Evolutionary conservation across 2,888 invertebrate species (phyloP), one percentile per base, ranked within the genome.

Genomic region (Dorcus parallelipipedus): DNA sequence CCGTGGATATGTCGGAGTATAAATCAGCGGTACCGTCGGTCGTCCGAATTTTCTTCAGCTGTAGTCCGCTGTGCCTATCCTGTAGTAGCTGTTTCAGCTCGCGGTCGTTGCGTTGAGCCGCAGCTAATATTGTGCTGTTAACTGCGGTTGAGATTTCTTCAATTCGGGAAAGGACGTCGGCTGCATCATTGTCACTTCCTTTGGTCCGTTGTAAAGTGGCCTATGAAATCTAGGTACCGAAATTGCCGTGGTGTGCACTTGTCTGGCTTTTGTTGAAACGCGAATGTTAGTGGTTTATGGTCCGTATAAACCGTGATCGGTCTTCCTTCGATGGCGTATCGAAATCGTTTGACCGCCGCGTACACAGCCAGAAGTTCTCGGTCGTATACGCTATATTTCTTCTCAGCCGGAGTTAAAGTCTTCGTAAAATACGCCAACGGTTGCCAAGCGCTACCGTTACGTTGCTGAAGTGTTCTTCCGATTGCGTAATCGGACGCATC

Each of bases 381-480:
- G 23, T 56, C 61, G 33, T 59, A 61, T 23, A 52, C 49, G 23
- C 43, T 48, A 39, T 61, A 63, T 75, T 74, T 5, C 71, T 23
- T 49, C 58, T 79, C 71, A 0, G 73, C 56, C 4, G 67, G 54
- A n/a, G 57, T 68, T 0, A 78, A 61, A 51, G 72, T 75, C 38
- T 63, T 66, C 0, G 76, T 75, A 54, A 71, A 78, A 54, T 77
- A 78, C 0, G 70, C 72, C 3, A 77, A 49, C 0, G 77, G 26
- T 33, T 33, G 26, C 26, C 26, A 33, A 5, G 26, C 26, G 26
- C 26, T 33, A 33, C 26, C 26, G 7, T 33, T 33, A 33, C 5
- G 6, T 33, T 33, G 26, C 26, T 33, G 26, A 33, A 33, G 6
- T 4, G 26, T 33, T 33, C 26, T 6, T 33, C 26, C 26, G 26